Conservation (phyloP, 2,888 invertebrate species). For the Podabrus alpinus region DNA sequence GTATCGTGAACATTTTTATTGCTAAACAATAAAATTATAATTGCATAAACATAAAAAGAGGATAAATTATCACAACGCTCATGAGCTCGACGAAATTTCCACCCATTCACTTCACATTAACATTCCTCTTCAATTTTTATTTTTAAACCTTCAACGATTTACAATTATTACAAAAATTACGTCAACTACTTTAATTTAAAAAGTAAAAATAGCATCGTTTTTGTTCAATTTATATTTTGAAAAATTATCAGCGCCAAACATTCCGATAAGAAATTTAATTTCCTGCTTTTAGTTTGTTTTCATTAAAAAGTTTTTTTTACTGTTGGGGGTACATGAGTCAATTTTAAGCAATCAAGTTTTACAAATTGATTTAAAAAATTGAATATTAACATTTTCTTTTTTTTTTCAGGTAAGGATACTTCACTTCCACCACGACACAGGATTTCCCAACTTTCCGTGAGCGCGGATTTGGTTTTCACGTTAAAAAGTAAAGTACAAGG, state of each 20-base stretch:
- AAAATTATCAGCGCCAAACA: background rate
- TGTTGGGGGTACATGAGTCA: background rate
- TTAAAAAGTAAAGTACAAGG: too few relatives aligned
- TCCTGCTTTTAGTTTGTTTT: background rate
- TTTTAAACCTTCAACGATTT: too few relatives aligned
- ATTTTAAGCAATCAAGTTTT: background rate
- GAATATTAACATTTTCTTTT: background rate
- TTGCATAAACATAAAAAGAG: too few relatives aligned
- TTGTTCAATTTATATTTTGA: background rate
- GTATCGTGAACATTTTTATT: too few relatives aligned
- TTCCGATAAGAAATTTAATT: background rate
- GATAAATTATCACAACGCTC: too few relatives aligned
- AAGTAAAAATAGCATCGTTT: background rate
- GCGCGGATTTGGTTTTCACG: background rate
- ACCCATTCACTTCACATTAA: too few relatives aligned
- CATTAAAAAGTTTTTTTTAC: background rate
- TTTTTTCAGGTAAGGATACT: background rate
- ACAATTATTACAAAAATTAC: too few relatives aligned
- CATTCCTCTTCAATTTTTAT: too few relatives aligned
- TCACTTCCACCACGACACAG: background rate
- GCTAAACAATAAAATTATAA: too few relatives aligned
- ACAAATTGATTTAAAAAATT: background rate
- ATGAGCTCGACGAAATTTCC: too few relatives aligned
- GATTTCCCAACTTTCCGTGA: background rate
- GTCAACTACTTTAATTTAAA: background rate